phyloP scores from a whole-genome alignment of 2,113 vertebrate genomes.

The Martes martes region DNA sequence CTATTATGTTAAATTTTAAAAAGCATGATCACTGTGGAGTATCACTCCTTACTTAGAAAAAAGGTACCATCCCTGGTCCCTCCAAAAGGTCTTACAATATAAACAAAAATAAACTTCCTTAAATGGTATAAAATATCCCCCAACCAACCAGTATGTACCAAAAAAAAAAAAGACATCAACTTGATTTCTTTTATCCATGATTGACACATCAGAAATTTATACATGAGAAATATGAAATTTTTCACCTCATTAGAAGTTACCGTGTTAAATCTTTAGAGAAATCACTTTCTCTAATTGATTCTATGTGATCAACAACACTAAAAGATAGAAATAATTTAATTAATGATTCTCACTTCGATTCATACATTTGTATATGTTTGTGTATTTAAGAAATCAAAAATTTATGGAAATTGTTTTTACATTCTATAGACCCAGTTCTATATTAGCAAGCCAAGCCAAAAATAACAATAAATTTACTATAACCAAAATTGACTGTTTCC shows the following conservation, averaged over 20 bases:
- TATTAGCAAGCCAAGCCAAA: neutral
- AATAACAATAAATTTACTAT: conserved; percentile 11
- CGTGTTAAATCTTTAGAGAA: neutral
- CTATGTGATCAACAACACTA: neutral
- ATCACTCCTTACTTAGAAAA: neutral
- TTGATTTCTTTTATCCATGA: conserved; percentile 41
- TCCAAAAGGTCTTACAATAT: neutral
- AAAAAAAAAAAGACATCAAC: conserved; percentile 9
- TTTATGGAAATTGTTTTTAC: conserved; percentile 20
- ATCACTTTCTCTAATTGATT: neutral
- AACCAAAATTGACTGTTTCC: conserved; percentile 20
- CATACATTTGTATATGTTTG: neutral
- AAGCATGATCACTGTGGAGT: neutral
- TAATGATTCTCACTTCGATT: neutral
- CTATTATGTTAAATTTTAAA: conserved; percentile 10
- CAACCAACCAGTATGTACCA: neutral
- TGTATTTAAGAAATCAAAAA: conserved; percentile 49
- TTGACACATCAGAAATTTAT: conserved; percentile 5
- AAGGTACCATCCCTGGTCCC: neutral
- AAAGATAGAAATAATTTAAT: neutral
- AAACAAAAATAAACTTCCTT: conserved; percentile 37
- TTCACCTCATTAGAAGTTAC: conserved; percentile 35
- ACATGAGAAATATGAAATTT: neutral
- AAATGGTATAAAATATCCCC: conserved; percentile 36
- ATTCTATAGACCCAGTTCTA: neutral